Percentiles rank a stretch among this genome's conserved stretches.
These are phyloP conservation scores for Monopis laevigella DNA, from an alignment of 2,888 invertebrate genomes.

Conservation along the genomic window DNA sequence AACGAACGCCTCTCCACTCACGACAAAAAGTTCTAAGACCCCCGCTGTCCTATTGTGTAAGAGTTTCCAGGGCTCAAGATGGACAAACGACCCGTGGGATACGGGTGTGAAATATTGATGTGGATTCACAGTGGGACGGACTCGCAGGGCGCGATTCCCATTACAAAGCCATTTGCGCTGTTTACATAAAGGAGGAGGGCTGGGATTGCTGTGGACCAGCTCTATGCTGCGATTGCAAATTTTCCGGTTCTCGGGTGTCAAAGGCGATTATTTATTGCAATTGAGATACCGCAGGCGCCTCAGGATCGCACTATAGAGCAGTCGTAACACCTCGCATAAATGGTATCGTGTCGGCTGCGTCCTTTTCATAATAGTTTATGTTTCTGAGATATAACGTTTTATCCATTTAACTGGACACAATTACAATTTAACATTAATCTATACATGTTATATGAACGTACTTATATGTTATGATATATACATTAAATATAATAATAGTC, in stretches of 20 bases:
- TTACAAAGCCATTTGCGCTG: constrained; percentile 57
- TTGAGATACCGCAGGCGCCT: constrained; percentile 51
- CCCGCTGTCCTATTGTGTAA: constrained; percentile 59
- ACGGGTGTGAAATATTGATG: constrained; percentile 49
- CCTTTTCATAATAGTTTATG: constrained; percentile 16
- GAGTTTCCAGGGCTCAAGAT: constrained; percentile 45
- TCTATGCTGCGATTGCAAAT: constrained; percentile 48
- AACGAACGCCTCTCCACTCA: constrained; percentile 60
- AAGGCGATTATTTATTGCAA: constrained; percentile 58
- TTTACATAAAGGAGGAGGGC: constrained; percentile 51
- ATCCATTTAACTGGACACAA: constrained; percentile 7
- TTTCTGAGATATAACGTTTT: constrained; percentile 6
- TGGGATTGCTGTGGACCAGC: constrained; percentile 32
- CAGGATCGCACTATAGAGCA: constrained; percentile 29
- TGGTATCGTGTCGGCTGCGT: constrained; percentile 36
- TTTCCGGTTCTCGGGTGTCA: constrained; percentile 56
- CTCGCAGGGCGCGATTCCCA: constrained; percentile 34
- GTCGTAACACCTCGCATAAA: constrained; percentile 47
- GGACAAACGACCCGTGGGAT: constrained; percentile 58
- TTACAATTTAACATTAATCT: background rate
- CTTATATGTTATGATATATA: no score
- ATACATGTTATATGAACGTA: no score
- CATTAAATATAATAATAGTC: no score
- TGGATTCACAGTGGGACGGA: constrained; percentile 46
- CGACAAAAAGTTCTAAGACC: constrained; percentile 58